Conservation (phyloP, 2,113 vertebrate genomes). For the Promerops cafer region DNA sequence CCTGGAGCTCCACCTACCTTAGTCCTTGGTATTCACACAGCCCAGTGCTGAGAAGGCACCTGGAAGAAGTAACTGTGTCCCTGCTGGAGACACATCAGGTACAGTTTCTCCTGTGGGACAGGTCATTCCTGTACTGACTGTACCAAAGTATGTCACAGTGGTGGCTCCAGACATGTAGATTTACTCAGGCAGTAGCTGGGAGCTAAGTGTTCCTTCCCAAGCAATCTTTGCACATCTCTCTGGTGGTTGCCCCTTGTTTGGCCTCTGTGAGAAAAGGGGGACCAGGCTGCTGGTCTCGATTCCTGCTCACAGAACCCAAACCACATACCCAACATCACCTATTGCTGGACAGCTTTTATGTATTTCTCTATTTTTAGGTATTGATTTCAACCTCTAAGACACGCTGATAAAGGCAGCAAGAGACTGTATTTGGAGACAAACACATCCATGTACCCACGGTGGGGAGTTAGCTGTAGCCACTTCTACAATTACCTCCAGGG, state of each 20-base stretch:
- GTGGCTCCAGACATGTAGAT: not conserved
- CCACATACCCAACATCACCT: fast-evolving
- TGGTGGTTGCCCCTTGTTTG: too few species aligned
- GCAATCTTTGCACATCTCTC: too few species aligned
- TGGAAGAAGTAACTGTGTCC: not conserved
- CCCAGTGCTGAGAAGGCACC: not conserved
- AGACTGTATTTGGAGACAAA: not conserved
- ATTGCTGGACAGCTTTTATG: not conserved
- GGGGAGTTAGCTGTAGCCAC: not conserved
- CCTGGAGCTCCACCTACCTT: not conserved
- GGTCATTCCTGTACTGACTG: not conserved
- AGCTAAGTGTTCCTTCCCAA: not conserved
- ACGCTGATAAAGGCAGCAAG: not conserved
- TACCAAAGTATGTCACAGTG: not conserved
- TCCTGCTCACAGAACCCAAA: not conserved
- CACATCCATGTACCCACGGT: not conserved
- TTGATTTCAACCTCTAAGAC: not conserved
- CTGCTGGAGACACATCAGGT: too few species aligned
- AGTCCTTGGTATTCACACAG: not conserved
- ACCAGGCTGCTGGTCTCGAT: not conserved
- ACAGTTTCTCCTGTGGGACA: not conserved
- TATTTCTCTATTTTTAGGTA: too few species aligned
- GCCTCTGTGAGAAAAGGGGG: not conserved
- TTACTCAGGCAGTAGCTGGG: not conserved
- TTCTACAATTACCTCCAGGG: fast-evolving